Base-by-base conservation (phyloP, 2,888 invertebrate species). In the Apoderus coryli region DNA sequence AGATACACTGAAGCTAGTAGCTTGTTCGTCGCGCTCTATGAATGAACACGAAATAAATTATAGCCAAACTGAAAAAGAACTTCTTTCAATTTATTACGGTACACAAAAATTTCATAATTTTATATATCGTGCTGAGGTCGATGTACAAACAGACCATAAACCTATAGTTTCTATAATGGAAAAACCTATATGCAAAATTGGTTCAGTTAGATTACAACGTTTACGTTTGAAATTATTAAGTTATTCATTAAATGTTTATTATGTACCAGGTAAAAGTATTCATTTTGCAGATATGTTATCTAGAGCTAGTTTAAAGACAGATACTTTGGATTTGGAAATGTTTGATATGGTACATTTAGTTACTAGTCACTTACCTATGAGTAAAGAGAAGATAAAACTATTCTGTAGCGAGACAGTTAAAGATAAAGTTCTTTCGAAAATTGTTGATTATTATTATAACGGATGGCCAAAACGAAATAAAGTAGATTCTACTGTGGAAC, bases 281-380 rank as follows among this genome's bases (percentile, higher is more conserved):
- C 40, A 40, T 25, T 39, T 43, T 27, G 41, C 39, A 6, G 39
- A 40, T 15, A 39, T 43, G 35, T 16, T 40, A 14, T 38, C 39
- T 16, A 27, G 40, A 14, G 15, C 36, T 10, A 37, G 32, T 32
- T 25, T 36, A 28, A 27, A 40, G 31, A n/a, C 9, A 14, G 25
- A 34, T 11, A 22, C 2, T 9, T n/a, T 4, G 11, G 36, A 43
- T 24, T 14, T 14, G 16, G 37, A 42, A 16, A 37, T 43, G 36
- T 33, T 29, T 13, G 36, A 42, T 27, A 40, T 40, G 39, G 35
- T 40, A 9, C 40, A 40, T 14, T 28, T 31, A 7, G 34, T 40
- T 3, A 29, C 38, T 12, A 40, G 29, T 39, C 34, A 40, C 29
- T 27, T 39, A 27, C 38, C 34, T 7, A 36, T 41, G 34, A 38